Base-by-base conservation (phyloP, 2,797 vertebrate species). In the Poecilia picta region DNA sequence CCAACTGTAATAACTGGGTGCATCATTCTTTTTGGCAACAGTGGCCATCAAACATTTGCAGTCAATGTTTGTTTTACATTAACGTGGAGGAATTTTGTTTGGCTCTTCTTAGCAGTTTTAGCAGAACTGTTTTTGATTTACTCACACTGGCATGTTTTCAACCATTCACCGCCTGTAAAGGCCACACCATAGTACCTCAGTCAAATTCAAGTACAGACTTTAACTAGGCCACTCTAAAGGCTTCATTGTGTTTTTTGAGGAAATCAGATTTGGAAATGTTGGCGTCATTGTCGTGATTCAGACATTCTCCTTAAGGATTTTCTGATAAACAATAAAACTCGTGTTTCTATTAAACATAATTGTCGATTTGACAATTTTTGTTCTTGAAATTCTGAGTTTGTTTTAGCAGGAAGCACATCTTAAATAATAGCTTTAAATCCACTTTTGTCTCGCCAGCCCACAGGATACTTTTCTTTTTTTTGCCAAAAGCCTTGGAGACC, bases 101-200 rank as follows among this genome's bases (percentile, higher is more conserved):
- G 62, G 20, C 62, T 36, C 2, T 66, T 66, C 33, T 36, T 36
- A 64, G 12, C 28, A 62, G 31, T 66, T 16, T 36, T 36, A 64
- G 12, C 28, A 62, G 31, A 33, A 33, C 59, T 62, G 2, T 16
- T 20, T 59, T 64, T 15, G 2, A 28, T 16, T 64, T 15, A 64
- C 7, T 15, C 31, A 39, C 15, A 18, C 13, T 62, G 15, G 8
- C 33, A 18, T 33, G 31, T 16, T 59, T 59, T 18, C 59, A 16
- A 11, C 18, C 16, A 10, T 0, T 16, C 0, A 4, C 8, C 0
- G 62, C 8, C 3, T 23, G 18, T 66, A 20, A 23, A 18, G 28
- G 28, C n/a, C n/a, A 8, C 31, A 33, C 7, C 31, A 8, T 16
- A 8, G 28, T 15, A 18, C 16, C 15, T 64, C 59, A 62, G 59